Evolutionary conservation across 2,113 vertebrate species (phyloP).

Genomic region (Burhinus oedicnemus): DNA sequence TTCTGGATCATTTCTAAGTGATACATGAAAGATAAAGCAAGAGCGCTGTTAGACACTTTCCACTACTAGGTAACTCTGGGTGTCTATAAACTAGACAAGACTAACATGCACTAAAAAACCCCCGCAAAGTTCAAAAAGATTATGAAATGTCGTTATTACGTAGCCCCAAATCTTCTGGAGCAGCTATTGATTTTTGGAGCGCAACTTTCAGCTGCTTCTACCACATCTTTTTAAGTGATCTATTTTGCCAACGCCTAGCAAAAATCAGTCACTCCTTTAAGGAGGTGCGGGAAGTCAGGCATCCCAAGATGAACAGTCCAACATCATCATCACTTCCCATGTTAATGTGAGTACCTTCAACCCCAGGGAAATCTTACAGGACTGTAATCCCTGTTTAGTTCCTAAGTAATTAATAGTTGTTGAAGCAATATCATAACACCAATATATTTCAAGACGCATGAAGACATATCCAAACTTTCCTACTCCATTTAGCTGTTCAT

Average conservation of each 20-base stretch:
- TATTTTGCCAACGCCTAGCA: not conserved
- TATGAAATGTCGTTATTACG: not conserved
- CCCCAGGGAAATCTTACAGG: not conserved
- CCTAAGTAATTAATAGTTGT: not conserved
- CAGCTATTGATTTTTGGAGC: not conserved
- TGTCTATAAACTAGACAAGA: not conserved
- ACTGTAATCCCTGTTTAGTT: not conserved
- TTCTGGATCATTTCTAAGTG: not conserved
- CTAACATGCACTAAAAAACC: not conserved
- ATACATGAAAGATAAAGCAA: not conserved
- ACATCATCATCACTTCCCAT: not conserved
- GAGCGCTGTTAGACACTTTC: rapidly evolving
- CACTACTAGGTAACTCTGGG: not conserved
- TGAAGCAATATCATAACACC: not conserved
- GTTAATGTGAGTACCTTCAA: not conserved
- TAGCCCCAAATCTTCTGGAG: not conserved
- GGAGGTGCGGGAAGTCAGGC: not conserved
- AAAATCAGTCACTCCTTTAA: not conserved
- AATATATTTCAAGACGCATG: not conserved
- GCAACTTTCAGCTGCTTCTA: not conserved
- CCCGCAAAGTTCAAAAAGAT: not conserved
- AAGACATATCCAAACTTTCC: not conserved
- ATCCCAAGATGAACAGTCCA: not conserved
- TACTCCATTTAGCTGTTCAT: not conserved
- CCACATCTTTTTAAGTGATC: not conserved